Conservation (phyloP, 2,888 invertebrate species). For the Frankliniella fusca region DNA sequence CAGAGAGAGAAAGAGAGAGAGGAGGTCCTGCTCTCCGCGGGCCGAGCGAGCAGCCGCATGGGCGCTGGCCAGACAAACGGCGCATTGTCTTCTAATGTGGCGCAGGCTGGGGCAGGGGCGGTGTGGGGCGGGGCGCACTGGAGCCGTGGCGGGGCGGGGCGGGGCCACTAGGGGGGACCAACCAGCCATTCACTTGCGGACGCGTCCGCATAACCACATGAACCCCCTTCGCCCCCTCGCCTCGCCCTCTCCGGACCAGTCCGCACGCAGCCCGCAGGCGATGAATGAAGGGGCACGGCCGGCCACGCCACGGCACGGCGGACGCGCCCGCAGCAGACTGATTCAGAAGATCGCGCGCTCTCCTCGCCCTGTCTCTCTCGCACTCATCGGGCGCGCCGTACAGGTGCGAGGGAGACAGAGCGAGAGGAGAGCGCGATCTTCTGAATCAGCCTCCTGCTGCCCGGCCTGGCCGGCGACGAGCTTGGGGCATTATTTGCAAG, state of each 20-base stretch:
- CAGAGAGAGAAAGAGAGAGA: too few relatives aligned
- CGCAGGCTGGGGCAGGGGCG: neutral
- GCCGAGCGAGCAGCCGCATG: neutral
- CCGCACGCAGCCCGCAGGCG: neutral
- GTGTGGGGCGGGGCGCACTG: neutral
- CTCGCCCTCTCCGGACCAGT: too few relatives aligned
- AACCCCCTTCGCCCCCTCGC: too few relatives aligned
- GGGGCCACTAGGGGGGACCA: too few relatives aligned
- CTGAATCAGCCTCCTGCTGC: too few relatives aligned
- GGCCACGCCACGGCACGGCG: neutral
- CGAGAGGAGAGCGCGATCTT: too few relatives aligned
- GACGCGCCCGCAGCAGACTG: too few relatives aligned
- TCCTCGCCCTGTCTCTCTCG: too few relatives aligned
- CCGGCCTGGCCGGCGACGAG: too few relatives aligned
- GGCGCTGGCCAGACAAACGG: constrained; percentile 18
- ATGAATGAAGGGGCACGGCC: neutral
- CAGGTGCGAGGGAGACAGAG: too few relatives aligned
- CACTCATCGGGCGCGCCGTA: too few relatives aligned
- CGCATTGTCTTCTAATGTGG: constrained; percentile 26
- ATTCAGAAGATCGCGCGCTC: too few relatives aligned
- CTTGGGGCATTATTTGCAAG: neutral
- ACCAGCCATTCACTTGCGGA: neutral
- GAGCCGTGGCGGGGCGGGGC: neutral
- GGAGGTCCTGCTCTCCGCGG: neutral
- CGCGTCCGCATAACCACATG: neutral